Percentiles rank a stretch among this genome's conserved stretches.
These are phyloP conservation scores for Pyrochroa serraticornis DNA, from an alignment of 2,888 invertebrate genomes.

Conservation along the genomic window DNA sequence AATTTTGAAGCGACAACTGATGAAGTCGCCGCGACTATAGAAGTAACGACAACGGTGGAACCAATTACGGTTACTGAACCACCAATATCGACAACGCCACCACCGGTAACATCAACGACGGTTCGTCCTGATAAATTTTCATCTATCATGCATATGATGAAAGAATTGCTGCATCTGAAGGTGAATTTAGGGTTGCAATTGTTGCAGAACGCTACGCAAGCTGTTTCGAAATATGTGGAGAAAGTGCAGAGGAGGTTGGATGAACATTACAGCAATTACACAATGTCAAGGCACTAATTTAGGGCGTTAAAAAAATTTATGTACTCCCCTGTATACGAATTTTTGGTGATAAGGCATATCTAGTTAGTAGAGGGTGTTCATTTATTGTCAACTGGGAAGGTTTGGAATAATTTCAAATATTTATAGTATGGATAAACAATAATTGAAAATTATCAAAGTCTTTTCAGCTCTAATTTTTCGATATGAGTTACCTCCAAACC, in stretches of 20 bases:
- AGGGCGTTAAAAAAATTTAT: constrained; percentile 22
- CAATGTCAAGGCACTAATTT: not conserved
- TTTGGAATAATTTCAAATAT: too few relatives aligned
- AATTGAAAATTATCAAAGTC: too few relatives aligned
- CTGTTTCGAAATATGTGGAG: constrained; percentile 69
- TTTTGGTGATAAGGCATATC: not conserved
- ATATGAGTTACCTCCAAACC: not conserved
- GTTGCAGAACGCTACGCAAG: constrained; percentile 70
- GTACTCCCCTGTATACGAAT: constrained; percentile 34
- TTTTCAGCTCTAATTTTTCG: too few relatives aligned
- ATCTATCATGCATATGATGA: constrained; percentile 66
- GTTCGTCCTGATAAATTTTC: constrained; percentile 37
- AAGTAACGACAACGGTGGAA: constrained; percentile 10
- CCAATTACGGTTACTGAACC: constrained; percentile 23
- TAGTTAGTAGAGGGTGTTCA: constrained; percentile 3
- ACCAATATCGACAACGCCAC: constrained; percentile 27
- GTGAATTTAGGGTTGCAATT: constrained; percentile 71
- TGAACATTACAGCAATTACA: constrained; percentile 37
- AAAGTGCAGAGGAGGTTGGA: constrained; percentile 61
- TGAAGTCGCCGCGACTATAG: constrained; percentile 1
- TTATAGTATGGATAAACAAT: too few relatives aligned
- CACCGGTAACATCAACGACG: constrained; percentile 29
- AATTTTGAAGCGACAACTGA: constrained; percentile 5
- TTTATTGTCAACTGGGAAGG: too few relatives aligned
- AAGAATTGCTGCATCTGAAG: constrained; percentile 71